Base-by-base conservation (phyloP, 1,140 invertebrate genomes). In the Acromyrmex echinatior region DNA sequence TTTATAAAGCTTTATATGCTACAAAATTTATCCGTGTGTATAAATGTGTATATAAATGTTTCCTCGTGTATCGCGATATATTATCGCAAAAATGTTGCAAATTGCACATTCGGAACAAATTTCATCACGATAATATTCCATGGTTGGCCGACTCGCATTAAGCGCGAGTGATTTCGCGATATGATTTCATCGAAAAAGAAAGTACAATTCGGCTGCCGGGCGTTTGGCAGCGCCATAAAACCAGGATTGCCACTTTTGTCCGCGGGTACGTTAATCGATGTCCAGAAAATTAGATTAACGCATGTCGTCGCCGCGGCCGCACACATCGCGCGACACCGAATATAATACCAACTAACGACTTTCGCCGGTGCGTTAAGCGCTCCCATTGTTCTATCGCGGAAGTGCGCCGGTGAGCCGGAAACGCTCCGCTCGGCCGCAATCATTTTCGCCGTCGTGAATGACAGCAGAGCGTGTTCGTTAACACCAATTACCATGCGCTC, bases 391-490 rank as follows among this genome's bases (percentile, higher is more conserved):
- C 86, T 53, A 81, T 82, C 90, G 90, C 88, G 90, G 90, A 91
- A 91, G 90, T 91, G 87, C 71, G 73, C 81, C 87, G 90, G 85
- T 91, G 87, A 91, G 76, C 90, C 88, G 90, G 90, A 91, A 91
- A 91, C 90, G 45, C 88, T 87, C 81, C 86, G 74, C 88, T 89
- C 87, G 90, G 78, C 90, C 63, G 77, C 90, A 86, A 86, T 91
- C 90, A 91, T 91, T 91, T 89, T 91, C 88, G 70, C 88, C 78
- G 78, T 91, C 86, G 87, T 79, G 87, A 89, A 91, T 91, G 90
- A 91, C 90, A 87, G 87, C 90, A 87, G 85, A 91, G 90, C 90
- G 85, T 89, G 87, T 91, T 91, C 90, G 90, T 91, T 91, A 91
- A 87, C 90, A 85, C 80, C 87, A 86, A 91, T 91, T 91, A 91